Evolutionary conservation across 2,797 vertebrate species (phyloP), one percentile per base, ranked within the genome.

Genomic region (Chiroxiphia lanceolata): DNA sequence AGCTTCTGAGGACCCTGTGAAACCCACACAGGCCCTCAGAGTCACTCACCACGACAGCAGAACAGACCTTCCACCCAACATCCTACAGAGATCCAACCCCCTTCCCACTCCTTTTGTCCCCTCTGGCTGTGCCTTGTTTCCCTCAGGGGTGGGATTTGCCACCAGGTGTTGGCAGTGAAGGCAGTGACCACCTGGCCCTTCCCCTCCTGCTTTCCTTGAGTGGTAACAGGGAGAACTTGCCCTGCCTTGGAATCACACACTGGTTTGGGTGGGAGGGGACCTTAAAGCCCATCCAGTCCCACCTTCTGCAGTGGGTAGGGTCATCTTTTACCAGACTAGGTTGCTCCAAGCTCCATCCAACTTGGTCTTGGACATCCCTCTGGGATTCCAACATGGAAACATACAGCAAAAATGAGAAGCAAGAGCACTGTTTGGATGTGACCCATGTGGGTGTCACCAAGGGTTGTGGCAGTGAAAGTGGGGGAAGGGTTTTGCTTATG

Each of bases 1-100:
- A 29, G 29, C 14, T 3, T 18, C 20, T 5, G 4, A 29, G 11
- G 38, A 9, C 6, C 7, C 15, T 0, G 2, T 3, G 18, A 6
- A 17, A 12, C 47, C n/a, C 63, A 26, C 42, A 51, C 15, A 1
- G 1, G 3, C 31, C 34, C 47, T 7, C 36, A 23, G 44, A 45
- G 44, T 7, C 31, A 44, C 85, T 67, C 83, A 63, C 51, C 51
- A 2, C 6, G 3, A 8, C 42, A 23, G 53, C 31, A 14, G 29
- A 19, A 21, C 31, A 44, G 29, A 22, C 1, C 33, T 13, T 7
- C 36, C 1, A 3, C 15, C 10, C 33, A 8, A 3, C 5, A 3
- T 15, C 17, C 27, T 11, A 1, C 33, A 53, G 10, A 45, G 6
- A 7, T 4, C 38, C 31, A 11, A 10, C 12, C 17, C 17, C 42